Percentiles rank a stretch among this genome's conserved stretches.
These are phyloP conservation scores for Jacana jacana DNA, from an alignment of 2,113 vertebrate genomes.

Conservation along the genomic window DNA sequence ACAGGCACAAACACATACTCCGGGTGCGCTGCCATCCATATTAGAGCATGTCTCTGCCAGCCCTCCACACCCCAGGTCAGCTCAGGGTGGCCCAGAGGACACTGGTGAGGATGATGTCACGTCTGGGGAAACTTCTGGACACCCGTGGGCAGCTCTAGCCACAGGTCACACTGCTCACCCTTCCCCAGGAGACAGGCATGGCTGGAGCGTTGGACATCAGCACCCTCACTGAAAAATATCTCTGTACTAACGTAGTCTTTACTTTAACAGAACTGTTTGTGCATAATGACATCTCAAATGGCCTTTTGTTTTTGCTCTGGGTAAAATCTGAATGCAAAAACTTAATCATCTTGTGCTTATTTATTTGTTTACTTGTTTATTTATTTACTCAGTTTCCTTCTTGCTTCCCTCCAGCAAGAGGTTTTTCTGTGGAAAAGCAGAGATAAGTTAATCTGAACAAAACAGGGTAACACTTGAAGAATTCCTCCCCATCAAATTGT, in stretches of 20 bases:
- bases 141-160: neutral
- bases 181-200: neutral
- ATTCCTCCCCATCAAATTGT: neutral
- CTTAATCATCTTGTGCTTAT: neutral
- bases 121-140: neutral
- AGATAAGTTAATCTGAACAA: slow-evolving; percentile 32
- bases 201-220: neutral
- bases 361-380: slow-evolving; percentile 22
- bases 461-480: neutral
- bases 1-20: accelerated
- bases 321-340: neutral
- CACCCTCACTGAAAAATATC: accelerated
- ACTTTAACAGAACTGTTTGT: neutral
- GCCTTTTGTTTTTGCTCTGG: neutral
- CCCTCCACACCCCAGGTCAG: accelerated
- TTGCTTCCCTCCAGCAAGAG: neutral
- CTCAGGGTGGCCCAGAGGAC: neutral
- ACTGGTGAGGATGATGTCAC: accelerated
- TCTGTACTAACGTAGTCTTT: neutral
- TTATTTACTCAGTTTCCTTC: neutral
- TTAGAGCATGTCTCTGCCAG: accelerated
- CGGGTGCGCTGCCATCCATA: accelerated
- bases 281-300: neutral
- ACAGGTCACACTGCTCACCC: neutral
- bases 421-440: neutral